phyloP scores from a whole-genome alignment of 2,888 invertebrate species.

The Homarus gammarus region DNA sequence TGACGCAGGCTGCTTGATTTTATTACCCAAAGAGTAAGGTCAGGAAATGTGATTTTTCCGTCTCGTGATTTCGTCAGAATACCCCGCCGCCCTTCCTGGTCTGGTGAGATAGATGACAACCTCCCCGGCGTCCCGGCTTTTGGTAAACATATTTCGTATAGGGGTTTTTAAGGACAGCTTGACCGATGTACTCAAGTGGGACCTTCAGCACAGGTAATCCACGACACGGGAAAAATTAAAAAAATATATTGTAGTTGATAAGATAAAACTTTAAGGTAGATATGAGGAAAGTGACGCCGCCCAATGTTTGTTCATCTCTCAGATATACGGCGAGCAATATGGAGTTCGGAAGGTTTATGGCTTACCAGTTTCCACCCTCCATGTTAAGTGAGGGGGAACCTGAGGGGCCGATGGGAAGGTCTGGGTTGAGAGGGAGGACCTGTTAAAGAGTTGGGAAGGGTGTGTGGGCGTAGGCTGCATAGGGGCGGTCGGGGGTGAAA shows the following conservation, averaged over 20 bases:
- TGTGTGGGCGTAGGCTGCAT: constrained; percentile 25
- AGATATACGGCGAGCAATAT: no score
- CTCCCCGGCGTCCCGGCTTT: no score
- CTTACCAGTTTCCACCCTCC: neutral
- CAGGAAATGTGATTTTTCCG: constrained; percentile 13
- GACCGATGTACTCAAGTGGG: no score
- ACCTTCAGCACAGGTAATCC: no score
- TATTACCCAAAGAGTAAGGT: constrained; percentile 18
- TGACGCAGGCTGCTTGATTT: constrained; percentile 29
- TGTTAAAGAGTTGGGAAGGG: constrained; percentile 36
- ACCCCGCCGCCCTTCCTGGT: neutral
- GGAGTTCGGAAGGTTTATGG: no score
- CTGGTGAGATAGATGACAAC: neutral
- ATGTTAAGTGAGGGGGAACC: neutral
- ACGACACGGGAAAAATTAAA: no score
- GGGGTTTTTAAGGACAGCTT: no score
- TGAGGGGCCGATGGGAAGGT: neutral
- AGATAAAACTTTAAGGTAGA: no score
- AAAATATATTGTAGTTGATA: no score
- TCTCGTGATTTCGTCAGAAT: neutral
- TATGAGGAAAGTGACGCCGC: no score
- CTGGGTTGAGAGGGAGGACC: neutral
- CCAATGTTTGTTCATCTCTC: no score
- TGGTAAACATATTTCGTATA: no score
- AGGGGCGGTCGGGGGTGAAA: constrained; percentile 8